Conservation (phyloP, 2,888 invertebrate genomes). For the Macaria notata region DNA sequence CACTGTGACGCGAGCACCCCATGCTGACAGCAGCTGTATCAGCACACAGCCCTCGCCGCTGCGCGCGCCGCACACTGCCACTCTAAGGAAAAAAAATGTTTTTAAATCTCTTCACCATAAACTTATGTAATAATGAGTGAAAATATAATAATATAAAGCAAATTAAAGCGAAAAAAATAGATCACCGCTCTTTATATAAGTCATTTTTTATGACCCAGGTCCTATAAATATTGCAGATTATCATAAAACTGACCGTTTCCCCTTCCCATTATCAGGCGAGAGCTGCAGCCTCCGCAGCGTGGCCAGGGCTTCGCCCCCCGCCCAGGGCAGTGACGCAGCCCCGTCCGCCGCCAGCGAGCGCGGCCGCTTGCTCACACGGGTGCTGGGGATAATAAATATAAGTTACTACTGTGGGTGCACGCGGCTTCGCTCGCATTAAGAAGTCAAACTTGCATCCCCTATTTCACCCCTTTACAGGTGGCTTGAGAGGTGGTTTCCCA, state of each 20-base stretch:
- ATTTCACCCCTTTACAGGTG: no score
- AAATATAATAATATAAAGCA: no score
- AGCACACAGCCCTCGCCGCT: slow-evolving; percentile 66
- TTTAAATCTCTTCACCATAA: not conserved
- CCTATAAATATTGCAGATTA: no score
- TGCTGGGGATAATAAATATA: slow-evolving; percentile 37
- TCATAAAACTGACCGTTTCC: slow-evolving; percentile 44
- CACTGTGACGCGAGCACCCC: slow-evolving; percentile 62
- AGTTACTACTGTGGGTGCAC: no score
- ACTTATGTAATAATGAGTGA: no score
- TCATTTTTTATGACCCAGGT: no score
- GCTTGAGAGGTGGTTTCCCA: no score
- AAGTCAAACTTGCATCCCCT: no score
- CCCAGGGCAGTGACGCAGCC: slow-evolving; percentile 69
- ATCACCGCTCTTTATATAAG: no score
- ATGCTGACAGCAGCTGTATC: slow-evolving; percentile 58
- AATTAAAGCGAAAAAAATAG: no score
- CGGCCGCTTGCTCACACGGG: slow-evolving; percentile 67
- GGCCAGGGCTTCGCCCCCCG: slow-evolving; percentile 53
- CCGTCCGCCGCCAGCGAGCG: slow-evolving; percentile 59
- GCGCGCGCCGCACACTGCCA: slow-evolving; percentile 65
- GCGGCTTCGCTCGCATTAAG: no score
- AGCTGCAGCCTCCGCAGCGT: slow-evolving; percentile 49
- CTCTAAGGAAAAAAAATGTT: slow-evolving; percentile 40
- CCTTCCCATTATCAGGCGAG: slow-evolving; percentile 50